phyloP scores from a whole-genome alignment of 2,888 invertebrate genomes.

The Eurytoma californica region DNA sequence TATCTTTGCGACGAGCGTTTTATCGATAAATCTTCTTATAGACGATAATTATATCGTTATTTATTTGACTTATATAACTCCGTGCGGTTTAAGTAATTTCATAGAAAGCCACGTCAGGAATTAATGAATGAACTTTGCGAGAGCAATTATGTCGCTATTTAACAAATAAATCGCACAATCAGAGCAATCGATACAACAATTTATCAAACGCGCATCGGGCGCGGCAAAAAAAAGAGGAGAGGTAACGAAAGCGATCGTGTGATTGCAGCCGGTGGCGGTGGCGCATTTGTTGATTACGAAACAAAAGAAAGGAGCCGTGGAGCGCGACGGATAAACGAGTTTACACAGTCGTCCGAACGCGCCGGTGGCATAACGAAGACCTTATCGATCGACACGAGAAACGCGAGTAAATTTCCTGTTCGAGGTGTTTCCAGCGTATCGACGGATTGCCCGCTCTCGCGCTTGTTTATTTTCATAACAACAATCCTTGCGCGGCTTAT shows the following conservation, averaged over 20 bases:
- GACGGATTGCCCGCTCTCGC: conserved; percentile 22
- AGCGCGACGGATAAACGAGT: conserved; percentile 47
- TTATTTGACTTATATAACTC: no score
- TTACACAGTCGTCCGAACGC: conserved; percentile 16
- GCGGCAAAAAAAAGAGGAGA: no score
- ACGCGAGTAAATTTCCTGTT: conserved; percentile 46
- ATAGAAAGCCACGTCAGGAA: no score
- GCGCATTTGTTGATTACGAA: conserved; percentile 45
- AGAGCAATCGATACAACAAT: background rate
- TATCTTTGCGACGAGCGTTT: no score
- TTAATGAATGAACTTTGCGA: no score
- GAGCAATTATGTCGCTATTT: no score
- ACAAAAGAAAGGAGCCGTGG: conserved; percentile 37
- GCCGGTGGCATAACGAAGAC: conserved; percentile 24
- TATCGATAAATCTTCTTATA: background rate
- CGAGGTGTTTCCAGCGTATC: conserved; percentile 42
- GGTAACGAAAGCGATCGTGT: background rate
- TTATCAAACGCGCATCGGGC: background rate
- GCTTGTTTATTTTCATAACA: conserved; percentile 44
- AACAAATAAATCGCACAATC: no score
- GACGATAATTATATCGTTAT: no score
- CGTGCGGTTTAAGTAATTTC: no score
- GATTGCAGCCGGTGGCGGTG: background rate
- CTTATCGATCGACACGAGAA: conserved; percentile 49
- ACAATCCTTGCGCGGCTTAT: conserved; percentile 32